phyloP scores from a whole-genome alignment of 1,140 invertebrate genomes.

The Diabrotica virgifera region DNA sequence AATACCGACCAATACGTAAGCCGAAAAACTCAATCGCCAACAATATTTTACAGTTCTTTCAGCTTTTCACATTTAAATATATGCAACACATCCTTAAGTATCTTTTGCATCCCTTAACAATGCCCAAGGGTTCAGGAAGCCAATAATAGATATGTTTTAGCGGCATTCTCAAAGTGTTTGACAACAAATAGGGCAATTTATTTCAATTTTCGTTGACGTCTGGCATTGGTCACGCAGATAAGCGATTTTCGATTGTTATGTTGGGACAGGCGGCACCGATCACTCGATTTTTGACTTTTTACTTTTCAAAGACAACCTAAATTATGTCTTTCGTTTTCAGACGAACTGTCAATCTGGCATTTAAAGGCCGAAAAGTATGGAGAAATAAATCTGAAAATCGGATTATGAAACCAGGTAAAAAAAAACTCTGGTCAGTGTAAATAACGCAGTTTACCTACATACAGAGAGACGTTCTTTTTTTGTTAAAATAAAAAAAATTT shows the following conservation, averaged over 20 bases:
- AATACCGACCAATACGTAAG: too few species aligned
- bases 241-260: constrained; percentile 24
- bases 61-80: background rate
- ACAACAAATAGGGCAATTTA: constrained; percentile 37
- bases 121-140: constrained; percentile 4
- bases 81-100: background rate
- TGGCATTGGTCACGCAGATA: constrained; percentile 33
- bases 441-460: too few species aligned
- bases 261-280: constrained; percentile 21
- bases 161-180: constrained; percentile 35
- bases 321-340: constrained; percentile 13
- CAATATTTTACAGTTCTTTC: background rate
- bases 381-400: background rate
- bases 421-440: background rate
- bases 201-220: constrained; percentile 36
- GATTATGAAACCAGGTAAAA: background rate
- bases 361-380: background rate
- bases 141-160: constrained; percentile 35
- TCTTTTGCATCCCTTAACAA: background rate
- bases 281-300: constrained; percentile 14
- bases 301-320: constrained; percentile 15
- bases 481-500: too few species aligned
- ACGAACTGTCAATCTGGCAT: constrained; percentile 7
- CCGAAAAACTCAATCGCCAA: background rate
- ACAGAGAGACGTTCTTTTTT: too few species aligned